Base-by-base conservation (phyloP, 2,797 vertebrate genomes). In the Pangasius sanitwongsei region DNA sequence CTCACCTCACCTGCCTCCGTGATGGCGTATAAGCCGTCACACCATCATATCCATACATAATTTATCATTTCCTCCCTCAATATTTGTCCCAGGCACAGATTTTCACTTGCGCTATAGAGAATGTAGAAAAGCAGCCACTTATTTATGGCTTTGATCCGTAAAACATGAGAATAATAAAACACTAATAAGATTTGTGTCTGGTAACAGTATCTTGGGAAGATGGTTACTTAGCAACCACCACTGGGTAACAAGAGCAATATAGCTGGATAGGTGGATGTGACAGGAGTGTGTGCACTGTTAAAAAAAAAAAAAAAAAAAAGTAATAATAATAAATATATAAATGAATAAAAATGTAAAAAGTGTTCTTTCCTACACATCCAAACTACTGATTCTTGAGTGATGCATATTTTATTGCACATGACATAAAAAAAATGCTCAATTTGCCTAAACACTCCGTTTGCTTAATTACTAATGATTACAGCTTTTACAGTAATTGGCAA, bases 181-280 rank as follows among this genome's bases (percentile, higher is more conserved):
- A 88, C 89, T 88, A 91, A 92, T 91, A 89, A 83, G 87, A 91
- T 90, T 90, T 88, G 69, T 81, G 59, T 91, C 89, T 91, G 83
- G 77, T 78, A 69, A 91, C 85, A 88, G 87, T 69, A 87, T 90
- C 86, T 90, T 81, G 84, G 87, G 87, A 78, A 92, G 86, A 89
- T 86, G 81, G 90, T 93, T 93, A 89, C 92, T 90, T 88, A 91
- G 92, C 89, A 93, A 93, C 92, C 48, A 65, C 23, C 82, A 86
- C 89, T 86, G 41, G 69, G 89, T 89, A 91, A 87, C 89, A 88
- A 89, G 85, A 87, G 90, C 55, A 88, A 88, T 88, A 82, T 72
- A 83, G 13, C 83, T 63, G 44, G 25, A 87, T 78, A 50, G 57
- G 57, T 65, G 85, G 89, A 86, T 53, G 59, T 37, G 86, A 80